phyloP scores from a whole-genome alignment of 2,113 vertebrate genomes.

The Oophaga pumilio region DNA sequence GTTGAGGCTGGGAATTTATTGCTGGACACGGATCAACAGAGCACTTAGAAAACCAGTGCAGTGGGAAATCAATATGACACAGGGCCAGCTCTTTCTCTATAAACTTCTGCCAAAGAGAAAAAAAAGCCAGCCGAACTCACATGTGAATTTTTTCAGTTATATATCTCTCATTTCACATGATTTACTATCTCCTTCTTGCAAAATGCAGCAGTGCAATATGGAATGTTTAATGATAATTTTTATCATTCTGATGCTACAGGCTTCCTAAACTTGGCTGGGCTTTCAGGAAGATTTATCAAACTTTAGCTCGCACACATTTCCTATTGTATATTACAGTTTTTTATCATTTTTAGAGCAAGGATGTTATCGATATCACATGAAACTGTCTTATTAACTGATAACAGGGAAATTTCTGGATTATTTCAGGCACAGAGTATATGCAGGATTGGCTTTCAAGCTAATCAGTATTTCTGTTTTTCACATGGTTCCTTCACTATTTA shows the following conservation, averaged over 20 bases:
- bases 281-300: constrained; percentile 48
- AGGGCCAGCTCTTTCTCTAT: constrained; percentile 75
- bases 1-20: constrained; percentile 84
- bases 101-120: constrained; percentile 72
- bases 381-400: constrained; percentile 27
- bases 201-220: constrained; percentile 65
- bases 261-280: constrained; percentile 49
- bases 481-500: not conserved
- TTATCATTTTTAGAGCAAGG: constrained; percentile 34
- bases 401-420: constrained; percentile 17
- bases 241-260: constrained; percentile 58
- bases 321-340: constrained; percentile 18
- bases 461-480: not conserved
- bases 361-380: constrained; percentile 24
- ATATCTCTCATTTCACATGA: constrained; percentile 72
- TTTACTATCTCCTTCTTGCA: constrained; percentile 71
- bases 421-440: not conserved
- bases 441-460: not conserved
- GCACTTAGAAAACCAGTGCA: constrained; percentile 83
- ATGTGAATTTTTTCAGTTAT: constrained; percentile 71
- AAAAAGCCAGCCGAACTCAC: constrained; percentile 66
- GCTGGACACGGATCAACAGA: constrained; percentile 84
- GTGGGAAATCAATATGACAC: constrained; percentile 85
- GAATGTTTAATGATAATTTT: constrained; percentile 66
- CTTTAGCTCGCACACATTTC: constrained; percentile 35